Conservation (phyloP, 1,140 invertebrate genomes). For the Brachystomella parvula region DNA sequence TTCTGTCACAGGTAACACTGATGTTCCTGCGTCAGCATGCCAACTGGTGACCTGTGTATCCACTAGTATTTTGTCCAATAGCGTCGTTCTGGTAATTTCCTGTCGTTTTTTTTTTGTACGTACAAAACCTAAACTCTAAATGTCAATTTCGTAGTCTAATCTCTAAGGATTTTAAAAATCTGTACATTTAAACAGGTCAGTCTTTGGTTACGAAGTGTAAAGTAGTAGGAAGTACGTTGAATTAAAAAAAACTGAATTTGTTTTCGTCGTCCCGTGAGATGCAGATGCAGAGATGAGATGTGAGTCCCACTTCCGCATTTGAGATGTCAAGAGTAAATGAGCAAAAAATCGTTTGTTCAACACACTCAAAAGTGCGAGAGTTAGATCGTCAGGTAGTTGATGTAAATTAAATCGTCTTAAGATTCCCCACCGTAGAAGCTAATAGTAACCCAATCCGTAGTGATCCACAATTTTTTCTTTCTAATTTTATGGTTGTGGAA, state of each 20-base stretch:
- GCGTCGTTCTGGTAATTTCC: no score
- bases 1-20: background rate
- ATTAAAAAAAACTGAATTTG: constrained; percentile 23
- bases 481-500: background rate
- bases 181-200: constrained; percentile 27
- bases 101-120: no score
- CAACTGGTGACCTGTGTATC: no score
- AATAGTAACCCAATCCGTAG: background rate
- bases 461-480: background rate
- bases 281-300: background rate
- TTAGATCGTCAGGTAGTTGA: constrained; percentile 24
- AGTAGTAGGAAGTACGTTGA: constrained; percentile 33
- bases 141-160: background rate
- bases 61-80: background rate
- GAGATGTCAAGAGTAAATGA: constrained; percentile 23
- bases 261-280: constrained; percentile 24
- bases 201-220: constrained; percentile 38
- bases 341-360: constrained; percentile 29
- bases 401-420: constrained; percentile 18
- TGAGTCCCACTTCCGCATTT: constrained; percentile 17
- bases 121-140: background rate
- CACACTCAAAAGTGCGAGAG: constrained; percentile 32
- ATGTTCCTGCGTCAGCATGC: no score
- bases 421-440: constrained; percentile 16
- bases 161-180: no score